Evolutionary conservation across 2,113 vertebrate genomes (phyloP).

Genomic region (Ascaphus truei): DNA sequence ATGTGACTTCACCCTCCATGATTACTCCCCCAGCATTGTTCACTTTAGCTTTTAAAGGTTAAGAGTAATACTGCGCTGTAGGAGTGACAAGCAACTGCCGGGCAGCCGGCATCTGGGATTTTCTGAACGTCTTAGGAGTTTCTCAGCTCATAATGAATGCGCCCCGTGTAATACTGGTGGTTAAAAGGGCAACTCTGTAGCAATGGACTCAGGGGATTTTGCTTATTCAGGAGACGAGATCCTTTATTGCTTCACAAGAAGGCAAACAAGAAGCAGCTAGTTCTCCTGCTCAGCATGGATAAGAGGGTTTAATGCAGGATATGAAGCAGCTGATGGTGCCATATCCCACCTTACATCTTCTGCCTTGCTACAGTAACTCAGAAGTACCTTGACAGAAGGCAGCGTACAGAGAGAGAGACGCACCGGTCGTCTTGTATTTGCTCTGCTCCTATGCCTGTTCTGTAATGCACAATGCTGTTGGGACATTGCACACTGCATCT

Average conservation of each 20-base stretch:
- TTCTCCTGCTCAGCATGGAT: background rate
- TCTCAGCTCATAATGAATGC: background rate
- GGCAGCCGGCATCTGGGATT: background rate
- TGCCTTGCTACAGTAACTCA: too few relatives aligned
- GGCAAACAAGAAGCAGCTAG: background rate
- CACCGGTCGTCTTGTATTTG: too few relatives aligned
- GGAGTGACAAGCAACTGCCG: background rate
- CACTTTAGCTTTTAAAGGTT: background rate
- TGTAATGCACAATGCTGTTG: too few relatives aligned
- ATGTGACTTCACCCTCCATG: too few relatives aligned
- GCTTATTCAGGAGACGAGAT: background rate
- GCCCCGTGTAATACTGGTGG: background rate
- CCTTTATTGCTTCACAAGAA: slow-evolving; percentile 7
- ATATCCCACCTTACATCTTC: too few relatives aligned
- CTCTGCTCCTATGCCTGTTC: too few relatives aligned
- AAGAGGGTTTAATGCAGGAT: background rate
- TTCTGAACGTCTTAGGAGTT: background rate
- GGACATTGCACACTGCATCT: too few relatives aligned
- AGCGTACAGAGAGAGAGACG: too few relatives aligned
- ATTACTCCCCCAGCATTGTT: too few relatives aligned
- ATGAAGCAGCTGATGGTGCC: background rate
- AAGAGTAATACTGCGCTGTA: background rate
- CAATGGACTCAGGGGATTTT: background rate
- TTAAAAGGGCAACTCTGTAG: background rate
- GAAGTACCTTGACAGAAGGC: too few relatives aligned